These are phyloP conservation scores for Osedax fenrisi DNA, from an alignment of 2,888 invertebrate species.

Conservation along the genomic window DNA sequence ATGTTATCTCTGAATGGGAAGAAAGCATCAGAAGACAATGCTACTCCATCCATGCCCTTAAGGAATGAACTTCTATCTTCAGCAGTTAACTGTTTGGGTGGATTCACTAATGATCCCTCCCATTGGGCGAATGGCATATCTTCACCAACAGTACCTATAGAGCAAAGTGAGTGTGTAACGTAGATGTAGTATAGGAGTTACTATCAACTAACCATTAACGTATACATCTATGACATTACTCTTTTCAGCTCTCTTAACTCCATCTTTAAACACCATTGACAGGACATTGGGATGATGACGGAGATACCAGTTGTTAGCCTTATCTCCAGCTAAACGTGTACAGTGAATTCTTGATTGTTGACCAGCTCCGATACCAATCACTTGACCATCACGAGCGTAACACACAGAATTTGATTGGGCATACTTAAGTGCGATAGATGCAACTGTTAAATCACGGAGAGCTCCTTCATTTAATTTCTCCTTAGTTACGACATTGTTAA, in stretches of 20 bases:
- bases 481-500: conserved; percentile 67
- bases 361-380: conserved; percentile 93
- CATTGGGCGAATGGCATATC: not conserved
- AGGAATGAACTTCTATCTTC: not conserved
- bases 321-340: conserved; percentile 87
- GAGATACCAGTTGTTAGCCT: conserved; percentile 83
- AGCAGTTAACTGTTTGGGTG: not conserved
- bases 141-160: not conserved
- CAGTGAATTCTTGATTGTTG: conserved; percentile 97
- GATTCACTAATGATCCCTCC: not conserved
- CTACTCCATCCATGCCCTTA: conserved; percentile 53
- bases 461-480: conserved; percentile 63
- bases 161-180: not conserved
- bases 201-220: conserved; percentile 59
- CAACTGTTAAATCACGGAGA: conserved; percentile 78
- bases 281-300: conserved; percentile 77
- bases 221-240: conserved; percentile 90
- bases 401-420: conserved; percentile 98
- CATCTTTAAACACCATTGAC: conserved; percentile 69
- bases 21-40: conserved; percentile 88
- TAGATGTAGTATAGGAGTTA: not conserved
- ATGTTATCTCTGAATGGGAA: conserved; percentile 96
- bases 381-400: conserved; percentile 75
- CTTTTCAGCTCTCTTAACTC: conserved; percentile 76
- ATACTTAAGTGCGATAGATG: conserved; percentile 88